Evolutionary conservation across 2,113 vertebrate genomes (phyloP), one percentile per base, ranked within the genome.

Genomic region (Butorides virescens): DNA sequence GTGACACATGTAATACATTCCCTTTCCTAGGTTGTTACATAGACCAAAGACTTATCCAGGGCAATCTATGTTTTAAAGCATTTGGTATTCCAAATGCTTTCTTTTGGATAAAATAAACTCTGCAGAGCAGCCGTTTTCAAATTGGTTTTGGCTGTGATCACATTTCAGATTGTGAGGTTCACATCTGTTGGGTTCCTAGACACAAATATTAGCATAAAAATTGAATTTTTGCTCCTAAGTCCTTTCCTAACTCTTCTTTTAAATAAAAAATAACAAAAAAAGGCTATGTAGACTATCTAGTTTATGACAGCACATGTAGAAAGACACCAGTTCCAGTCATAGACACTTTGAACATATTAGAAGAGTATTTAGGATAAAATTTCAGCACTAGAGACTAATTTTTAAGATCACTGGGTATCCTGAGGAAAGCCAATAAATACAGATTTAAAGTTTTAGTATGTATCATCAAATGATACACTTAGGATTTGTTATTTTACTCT

Each of bases 381-480:
- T 44, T 72, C 21, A 58, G 27, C 39, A 22, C 9, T n/a, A 23
- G 32, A 66, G 20, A 27, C 39, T 59, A 32, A 13, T 27, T 44
- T 12, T 42, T 74, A 36, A 39, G 42, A 52, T 79, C 55, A 44
- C 8, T 44, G n/a, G 27, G 10, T 85, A 36, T 65, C 27, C 27
- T 49, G 26, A 44, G 20, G 27, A 76, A 62, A 72, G 39, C 34
- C 2, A 16, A 32, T 75, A 86, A 39, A 3, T 20, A 44, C 20
- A 49, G 30, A 32, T 81, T 71, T 58, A 37, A 50, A 47, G 25
- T 32, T 89, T 44, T 37, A 73, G 32, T n/a, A 22, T 13, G 7
- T 3, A 2, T 23, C 21, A n/a, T 42, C 22, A 66, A n/a, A 50
- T 15, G 14, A 29, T n/a, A 27, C 0, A 0, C 30, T 36, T 67